These are phyloP conservation scores for Lydus trimaculatus DNA, from an alignment of 2,888 invertebrate species.

Conservation along the genomic window DNA sequence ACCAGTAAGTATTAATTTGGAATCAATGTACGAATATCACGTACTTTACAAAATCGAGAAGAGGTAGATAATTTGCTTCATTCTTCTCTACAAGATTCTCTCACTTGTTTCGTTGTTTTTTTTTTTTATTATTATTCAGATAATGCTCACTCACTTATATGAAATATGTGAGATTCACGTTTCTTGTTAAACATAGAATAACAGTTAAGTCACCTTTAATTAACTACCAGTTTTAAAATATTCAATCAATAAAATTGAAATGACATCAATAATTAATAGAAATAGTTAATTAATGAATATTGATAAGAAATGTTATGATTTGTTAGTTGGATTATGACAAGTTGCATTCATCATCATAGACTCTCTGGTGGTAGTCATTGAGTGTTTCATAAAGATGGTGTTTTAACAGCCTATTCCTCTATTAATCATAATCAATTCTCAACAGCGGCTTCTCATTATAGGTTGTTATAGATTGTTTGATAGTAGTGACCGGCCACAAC, in stretches of 20 bases:
- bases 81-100: not conserved
- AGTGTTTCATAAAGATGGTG: conserved; percentile 27
- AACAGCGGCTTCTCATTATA: conserved; percentile 59
- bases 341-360: not conserved
- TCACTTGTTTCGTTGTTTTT: not conserved
- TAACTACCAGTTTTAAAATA: conserved; percentile 3
- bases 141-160: conserved; percentile 14
- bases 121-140: conserved; percentile 2
- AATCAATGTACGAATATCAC: conserved; percentile 58
- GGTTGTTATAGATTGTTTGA: conserved; percentile 60
- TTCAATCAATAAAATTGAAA: not conserved
- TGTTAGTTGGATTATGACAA: not conserved
- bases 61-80: conserved; percentile 17
- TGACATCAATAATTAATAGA: not conserved
- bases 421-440: conserved; percentile 60
- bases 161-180: conserved; percentile 10
- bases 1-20: conserved; percentile 60
- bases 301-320: not conserved
- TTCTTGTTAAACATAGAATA: not conserved
- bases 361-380: conserved; percentile 17
- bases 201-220: not conserved
- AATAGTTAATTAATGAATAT: not conserved
- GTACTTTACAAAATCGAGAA: conserved; percentile 40
- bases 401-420: conserved; percentile 38
- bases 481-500: conserved; percentile 37